Base-by-base conservation (phyloP, 1,140 invertebrate species). In the Chrysomallon squamiferum region DNA sequence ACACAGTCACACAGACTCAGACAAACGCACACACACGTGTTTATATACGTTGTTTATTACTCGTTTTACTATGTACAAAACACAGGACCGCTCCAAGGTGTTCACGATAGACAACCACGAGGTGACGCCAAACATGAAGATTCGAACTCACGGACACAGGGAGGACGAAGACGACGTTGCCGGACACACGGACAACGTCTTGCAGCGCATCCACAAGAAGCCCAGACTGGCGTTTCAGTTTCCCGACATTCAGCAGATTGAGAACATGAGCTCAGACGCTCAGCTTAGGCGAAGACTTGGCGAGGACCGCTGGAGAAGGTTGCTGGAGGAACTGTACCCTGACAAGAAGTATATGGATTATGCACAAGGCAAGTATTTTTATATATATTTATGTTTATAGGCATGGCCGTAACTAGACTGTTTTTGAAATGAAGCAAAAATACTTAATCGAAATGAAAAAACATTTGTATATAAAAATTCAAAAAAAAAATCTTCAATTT, bases 51-150 rank as follows among this genome's bases (percentile, higher is more conserved):
- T n/a, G n/a, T n/a, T n/a, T n/a, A n/a, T n/a, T n/a, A n/a, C n/a
- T n/a, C n/a, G n/a, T n/a, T n/a, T n/a, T n/a, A n/a, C n/a, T n/a
- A n/a, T n/a, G n/a, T n/a, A n/a, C n/a, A n/a, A n/a, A n/a, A n/a
- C n/a, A 38, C 15, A 54, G 50, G 50, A 54, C 25, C 22, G 22
- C 22, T 15, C 50, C n/a, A 54, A 54, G 50, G 50, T 54, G 50
- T 54, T 20, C 50, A 22, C 50, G 11, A 30, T 54, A 13, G 15
- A 30, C 3, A 15, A 13, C 18, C 22, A 30, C 22, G 50, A 54
- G 50, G 50, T 54, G n/a, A 54, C 50, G 15, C 50, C 50, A 4
- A 54, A 54, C 50, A 54, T 54, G 50, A 54, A 54, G 25, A 27
- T 54, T 15, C 50, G 50, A 18, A 25, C 22, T 5, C 35, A 38